A percentile compares a stretch with the other conserved stretches of the same genome.
Conservation (phyloP, 2,888 invertebrate genomes). For the Rotaria socialis region DNA sequence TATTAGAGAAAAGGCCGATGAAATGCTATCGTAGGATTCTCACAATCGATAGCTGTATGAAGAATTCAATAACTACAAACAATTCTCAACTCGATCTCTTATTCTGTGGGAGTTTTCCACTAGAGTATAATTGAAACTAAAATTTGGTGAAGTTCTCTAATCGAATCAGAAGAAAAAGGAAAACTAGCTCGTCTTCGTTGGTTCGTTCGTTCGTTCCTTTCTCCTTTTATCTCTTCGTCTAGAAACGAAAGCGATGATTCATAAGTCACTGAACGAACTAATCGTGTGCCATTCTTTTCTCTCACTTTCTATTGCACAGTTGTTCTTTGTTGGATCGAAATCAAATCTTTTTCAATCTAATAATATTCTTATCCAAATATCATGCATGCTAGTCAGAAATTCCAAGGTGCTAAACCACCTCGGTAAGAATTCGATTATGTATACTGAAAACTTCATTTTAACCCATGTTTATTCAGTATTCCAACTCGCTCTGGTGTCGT, state of each 20-base stretch:
- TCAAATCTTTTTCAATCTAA: neutral
- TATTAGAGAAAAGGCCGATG: too few relatives aligned
- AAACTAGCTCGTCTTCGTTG: too few relatives aligned
- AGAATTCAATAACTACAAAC: too few relatives aligned
- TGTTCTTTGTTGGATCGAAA: neutral
- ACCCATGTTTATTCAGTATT: neutral
- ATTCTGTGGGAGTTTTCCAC: too few relatives aligned
- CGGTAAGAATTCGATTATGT: neutral
- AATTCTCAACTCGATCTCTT: too few relatives aligned
- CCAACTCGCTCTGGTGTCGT: neutral
- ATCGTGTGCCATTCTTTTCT: neutral
- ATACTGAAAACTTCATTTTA: neutral
- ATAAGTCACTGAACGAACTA: neutral
- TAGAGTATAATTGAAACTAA: too few relatives aligned
- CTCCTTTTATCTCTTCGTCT: too few relatives aligned
- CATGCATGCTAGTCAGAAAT: slow-evolving; percentile 14
- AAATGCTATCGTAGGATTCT: too few relatives aligned
- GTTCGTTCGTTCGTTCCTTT: too few relatives aligned
- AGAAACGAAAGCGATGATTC: neutral
- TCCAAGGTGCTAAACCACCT: slow-evolving; percentile 21
- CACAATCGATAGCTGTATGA: too few relatives aligned
- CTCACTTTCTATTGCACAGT: neutral
- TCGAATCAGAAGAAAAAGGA: too few relatives aligned
- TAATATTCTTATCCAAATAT: neutral
- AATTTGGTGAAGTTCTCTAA: too few relatives aligned